Percentiles rank a stretch among this genome's conserved stretches.
Evolutionary conservation across 2,888 invertebrate species (phyloP).

Genomic region (Pogonocherus hispidulus): DNA sequence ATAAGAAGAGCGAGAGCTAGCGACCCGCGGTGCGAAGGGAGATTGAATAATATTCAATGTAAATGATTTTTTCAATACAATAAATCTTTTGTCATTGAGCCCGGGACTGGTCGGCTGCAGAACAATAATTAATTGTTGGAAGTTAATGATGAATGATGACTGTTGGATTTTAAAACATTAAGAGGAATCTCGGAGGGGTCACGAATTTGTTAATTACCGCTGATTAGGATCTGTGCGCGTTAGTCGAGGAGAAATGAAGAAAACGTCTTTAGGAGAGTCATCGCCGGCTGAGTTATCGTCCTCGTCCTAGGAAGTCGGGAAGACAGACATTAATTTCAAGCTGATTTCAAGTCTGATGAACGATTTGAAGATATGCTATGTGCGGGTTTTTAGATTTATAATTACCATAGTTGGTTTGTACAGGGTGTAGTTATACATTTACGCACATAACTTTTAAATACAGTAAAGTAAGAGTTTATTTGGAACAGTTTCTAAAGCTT

Average conservation of each 20-base stretch:
- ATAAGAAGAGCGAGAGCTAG: constrained; percentile 57
- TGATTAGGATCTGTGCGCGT: constrained; percentile 62
- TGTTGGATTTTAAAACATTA: constrained; percentile 66
- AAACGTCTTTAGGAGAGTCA: constrained; percentile 22
- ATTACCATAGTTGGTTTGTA: no score
- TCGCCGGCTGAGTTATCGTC: constrained; percentile 20
- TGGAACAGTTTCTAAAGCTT: no score
- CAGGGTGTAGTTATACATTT: no score
- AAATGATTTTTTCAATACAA: constrained; percentile 67
- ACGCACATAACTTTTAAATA: no score
- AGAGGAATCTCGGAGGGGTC: constrained; percentile 64
- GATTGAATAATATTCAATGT: constrained; percentile 66
- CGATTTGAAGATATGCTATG: not conserved
- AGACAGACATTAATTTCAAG: constrained; percentile 12
- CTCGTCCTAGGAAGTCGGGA: constrained; percentile 17
- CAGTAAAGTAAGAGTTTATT: no score
- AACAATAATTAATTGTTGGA: constrained; percentile 68
- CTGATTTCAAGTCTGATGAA: constrained; percentile 2
- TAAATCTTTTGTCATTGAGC: constrained; percentile 68
- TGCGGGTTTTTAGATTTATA: not conserved
- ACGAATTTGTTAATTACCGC: constrained; percentile 69
- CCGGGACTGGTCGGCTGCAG: constrained; percentile 56
- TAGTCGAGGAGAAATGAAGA: constrained; percentile 33
- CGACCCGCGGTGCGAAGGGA: constrained; percentile 58
- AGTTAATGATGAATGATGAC: constrained; percentile 68